Percentiles rank a stretch among this genome's conserved stretches.
These are phyloP conservation scores for Drosophila leonis DNA, from an alignment of 2,888 invertebrate genomes.

Conservation along the genomic window DNA sequence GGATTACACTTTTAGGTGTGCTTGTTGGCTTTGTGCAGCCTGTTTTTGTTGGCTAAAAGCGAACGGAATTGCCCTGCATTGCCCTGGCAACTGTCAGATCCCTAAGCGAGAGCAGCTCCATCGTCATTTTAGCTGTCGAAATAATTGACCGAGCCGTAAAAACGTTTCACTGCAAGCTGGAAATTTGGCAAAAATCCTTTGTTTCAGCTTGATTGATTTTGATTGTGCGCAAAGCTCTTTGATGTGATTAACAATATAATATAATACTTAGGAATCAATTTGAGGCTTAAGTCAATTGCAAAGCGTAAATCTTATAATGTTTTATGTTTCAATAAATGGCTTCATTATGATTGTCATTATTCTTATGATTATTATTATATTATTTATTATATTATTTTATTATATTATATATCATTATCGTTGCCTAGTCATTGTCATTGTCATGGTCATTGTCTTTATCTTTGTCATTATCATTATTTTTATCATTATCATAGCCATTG, in stretches of 20 bases:
- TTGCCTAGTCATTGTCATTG: neutral
- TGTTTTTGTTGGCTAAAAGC: constrained; percentile 42
- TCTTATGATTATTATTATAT: too few species aligned
- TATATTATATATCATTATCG: too few species aligned
- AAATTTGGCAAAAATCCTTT: constrained; percentile 8
- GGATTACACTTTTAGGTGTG: constrained; percentile 51
- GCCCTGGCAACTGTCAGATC: constrained; percentile 18
- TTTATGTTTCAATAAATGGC: neutral
- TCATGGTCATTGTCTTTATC: neutral
- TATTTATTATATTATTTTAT: too few species aligned
- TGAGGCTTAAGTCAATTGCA: neutral
- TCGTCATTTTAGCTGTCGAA: constrained; percentile 3
- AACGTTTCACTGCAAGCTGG: neutral
- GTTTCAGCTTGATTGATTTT: neutral
- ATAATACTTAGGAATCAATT: neutral
- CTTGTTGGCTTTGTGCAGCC: constrained; percentile 32
- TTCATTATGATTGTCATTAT: too few species aligned
- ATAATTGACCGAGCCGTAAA: constrained; percentile 1
- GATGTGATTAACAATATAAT: neutral
- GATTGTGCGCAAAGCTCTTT: neutral
- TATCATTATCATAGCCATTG: neutral
- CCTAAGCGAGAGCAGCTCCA: neutral
- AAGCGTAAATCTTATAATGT: neutral
- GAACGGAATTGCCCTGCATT: constrained; percentile 18
- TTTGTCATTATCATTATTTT: neutral